These are phyloP conservation scores for Molorchus minor DNA, from an alignment of 2,888 invertebrate species.

Conservation along the genomic window DNA sequence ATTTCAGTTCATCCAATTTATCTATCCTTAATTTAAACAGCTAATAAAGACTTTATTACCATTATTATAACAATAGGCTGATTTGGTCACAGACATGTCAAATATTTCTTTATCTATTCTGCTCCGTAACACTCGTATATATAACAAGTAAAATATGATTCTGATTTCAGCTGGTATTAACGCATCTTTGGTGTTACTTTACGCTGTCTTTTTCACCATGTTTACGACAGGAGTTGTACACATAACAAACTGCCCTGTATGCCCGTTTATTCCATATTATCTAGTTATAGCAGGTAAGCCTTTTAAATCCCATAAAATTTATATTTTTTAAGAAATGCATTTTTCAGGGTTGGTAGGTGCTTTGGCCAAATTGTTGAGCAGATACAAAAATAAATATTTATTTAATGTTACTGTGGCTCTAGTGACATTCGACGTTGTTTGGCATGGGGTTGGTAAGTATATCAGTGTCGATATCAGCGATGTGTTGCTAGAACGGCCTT, in stretches of 20 bases:
- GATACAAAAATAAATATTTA: constrained; percentile 41
- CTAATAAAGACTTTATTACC: too few relatives aligned
- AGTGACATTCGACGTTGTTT: constrained; percentile 45
- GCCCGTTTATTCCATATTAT: constrained; percentile 57
- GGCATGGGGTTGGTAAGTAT: constrained; percentile 51
- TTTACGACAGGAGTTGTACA: constrained; percentile 57
- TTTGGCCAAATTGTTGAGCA: constrained; percentile 49
- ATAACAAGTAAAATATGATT: constrained; percentile 7
- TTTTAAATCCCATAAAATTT: neutral
- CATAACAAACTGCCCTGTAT: constrained; percentile 55
- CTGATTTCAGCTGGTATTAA: constrained; percentile 55
- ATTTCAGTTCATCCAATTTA: too few relatives aligned
- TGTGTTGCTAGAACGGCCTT: too few relatives aligned
- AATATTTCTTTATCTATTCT: too few relatives aligned
- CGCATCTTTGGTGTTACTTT: constrained; percentile 55
- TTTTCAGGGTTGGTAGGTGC: constrained; percentile 51
- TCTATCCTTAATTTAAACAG: too few relatives aligned
- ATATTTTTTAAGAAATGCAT: neutral
- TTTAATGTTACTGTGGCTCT: constrained; percentile 46
- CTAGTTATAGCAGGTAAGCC: constrained; percentile 55
- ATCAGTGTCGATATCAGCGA: too few relatives aligned
- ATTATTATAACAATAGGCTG: too few relatives aligned
- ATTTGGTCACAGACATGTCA: too few relatives aligned
- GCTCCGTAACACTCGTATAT: too few relatives aligned
- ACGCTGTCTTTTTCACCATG: constrained; percentile 54